Evolutionary conservation across 2,113 vertebrate genomes (phyloP).

Genomic region (Entomyzon cyanotis): DNA sequence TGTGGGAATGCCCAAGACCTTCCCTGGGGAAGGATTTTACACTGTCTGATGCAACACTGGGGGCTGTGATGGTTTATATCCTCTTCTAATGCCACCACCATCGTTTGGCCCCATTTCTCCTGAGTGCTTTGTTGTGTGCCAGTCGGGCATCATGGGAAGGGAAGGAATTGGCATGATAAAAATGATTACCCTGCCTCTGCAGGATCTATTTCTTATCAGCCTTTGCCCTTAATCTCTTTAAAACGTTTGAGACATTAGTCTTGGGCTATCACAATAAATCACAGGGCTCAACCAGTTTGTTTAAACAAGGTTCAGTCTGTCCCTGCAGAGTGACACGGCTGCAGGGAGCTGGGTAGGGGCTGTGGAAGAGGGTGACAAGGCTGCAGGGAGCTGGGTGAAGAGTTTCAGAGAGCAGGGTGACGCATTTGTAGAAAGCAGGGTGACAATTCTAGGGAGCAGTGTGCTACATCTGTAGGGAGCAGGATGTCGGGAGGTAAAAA

Average conservation of each 20-base stretch:
- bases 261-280: not conserved
- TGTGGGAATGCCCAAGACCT: accelerated
- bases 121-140: not conserved
- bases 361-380: accelerated
- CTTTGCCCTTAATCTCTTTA: not conserved
- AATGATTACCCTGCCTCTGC: accelerated
- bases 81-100: not conserved
- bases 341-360: too few species aligned
- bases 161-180: not conserved
- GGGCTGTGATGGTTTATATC: not conserved
- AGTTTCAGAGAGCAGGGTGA: not conserved
- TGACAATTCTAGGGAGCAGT: not conserved
- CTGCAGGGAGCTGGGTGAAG: not conserved
- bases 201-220: not conserved
- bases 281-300: not conserved
- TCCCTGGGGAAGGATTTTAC: not conserved
- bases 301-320: not conserved
- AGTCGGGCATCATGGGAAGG: accelerated
- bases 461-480: not conserved
- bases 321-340: accelerated
- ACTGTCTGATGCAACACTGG: not conserved
- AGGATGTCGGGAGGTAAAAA: not conserved
- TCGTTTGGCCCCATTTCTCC: not conserved
- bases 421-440: not conserved
- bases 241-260: not conserved